Conservation (phyloP, 2,888 invertebrate species). For the Pseudeuparius sepicola region DNA sequence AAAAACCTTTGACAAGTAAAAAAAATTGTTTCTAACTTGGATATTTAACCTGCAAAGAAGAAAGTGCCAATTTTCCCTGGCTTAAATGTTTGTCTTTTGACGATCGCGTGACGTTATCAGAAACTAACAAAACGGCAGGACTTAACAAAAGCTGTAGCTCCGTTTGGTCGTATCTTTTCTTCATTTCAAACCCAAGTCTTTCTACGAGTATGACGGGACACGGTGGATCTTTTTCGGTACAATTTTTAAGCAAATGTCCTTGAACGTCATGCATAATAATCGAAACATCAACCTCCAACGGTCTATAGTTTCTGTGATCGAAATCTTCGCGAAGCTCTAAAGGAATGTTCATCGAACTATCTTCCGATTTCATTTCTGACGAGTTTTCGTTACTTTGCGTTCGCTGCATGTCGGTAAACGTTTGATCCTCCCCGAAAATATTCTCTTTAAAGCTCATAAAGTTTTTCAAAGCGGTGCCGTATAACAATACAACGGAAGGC, state of each 20-base stretch:
- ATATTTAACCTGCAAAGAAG: slow-evolving; percentile 65
- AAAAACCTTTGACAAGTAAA: no score
- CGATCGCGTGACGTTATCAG: slow-evolving; percentile 61
- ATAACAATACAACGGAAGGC: slow-evolving; percentile 82
- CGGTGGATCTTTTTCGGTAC: slow-evolving; percentile 80
- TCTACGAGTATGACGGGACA: slow-evolving; percentile 85
- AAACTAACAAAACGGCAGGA: slow-evolving; percentile 74
- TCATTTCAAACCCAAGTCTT: slow-evolving; percentile 94
- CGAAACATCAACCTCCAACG: slow-evolving; percentile 84
- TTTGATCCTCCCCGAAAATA: slow-evolving; percentile 94
- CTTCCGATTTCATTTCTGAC: slow-evolving; percentile 49
- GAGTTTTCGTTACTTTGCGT: slow-evolving; percentile 36
- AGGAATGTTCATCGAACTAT: slow-evolving; percentile 49
- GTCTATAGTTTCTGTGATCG: slow-evolving; percentile 81
- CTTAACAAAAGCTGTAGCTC: slow-evolving; percentile 82
- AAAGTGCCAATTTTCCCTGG: slow-evolving; percentile 77
- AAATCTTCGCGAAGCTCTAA: slow-evolving; percentile 76
- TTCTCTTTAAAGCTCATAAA: slow-evolving; percentile 91
- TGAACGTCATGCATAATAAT: slow-evolving; percentile 93
- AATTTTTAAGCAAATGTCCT: slow-evolving; percentile 82
- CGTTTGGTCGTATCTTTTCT: slow-evolving; percentile 86
- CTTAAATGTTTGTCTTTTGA: slow-evolving; percentile 62
- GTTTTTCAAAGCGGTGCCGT: slow-evolving; percentile 83
- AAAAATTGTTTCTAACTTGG: slow-evolving; percentile 4
- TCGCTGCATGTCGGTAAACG: slow-evolving; percentile 83